Base-by-base conservation (phyloP, 2,888 invertebrate genomes). In the Euphydryas editha region DNA sequence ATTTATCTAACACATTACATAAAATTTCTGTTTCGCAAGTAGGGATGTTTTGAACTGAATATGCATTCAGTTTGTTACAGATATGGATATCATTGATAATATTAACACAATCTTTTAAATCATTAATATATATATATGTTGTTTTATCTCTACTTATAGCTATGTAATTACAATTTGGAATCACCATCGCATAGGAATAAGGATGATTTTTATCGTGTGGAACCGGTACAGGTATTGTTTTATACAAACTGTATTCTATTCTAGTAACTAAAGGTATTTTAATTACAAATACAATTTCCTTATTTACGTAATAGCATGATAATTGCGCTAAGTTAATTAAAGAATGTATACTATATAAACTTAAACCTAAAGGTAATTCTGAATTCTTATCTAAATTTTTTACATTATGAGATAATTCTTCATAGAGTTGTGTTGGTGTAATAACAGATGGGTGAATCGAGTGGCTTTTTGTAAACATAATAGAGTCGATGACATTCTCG, bases 371-470 rank as follows among this genome's bases (percentile, higher is more conserved):
- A 15, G 21, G 42, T 51, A 69, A 51, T 18, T 72, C 39, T 42
- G 39, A 42, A 42, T 42, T 11, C 11, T 42, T n/a, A 42, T n/a
- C 15, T n/a, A 42, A 42, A n/a, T 44, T 44, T 44, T n/a, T 44
- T 15, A n/a, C 62, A 49, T 67, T 72, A 65, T 72, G 62, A 20
- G 56, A 68, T 36, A 65, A 59, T 20, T 61, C 57, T 58, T 46
- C 57, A 21, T 54, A 62, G 18, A 68, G 36, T 24, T 71, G 66
- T 15, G 20, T 59, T 0, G 73, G 74, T 4, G 73, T 63, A 18
- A 75, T 59, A 10, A 75, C 59, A 1, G 72, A 36, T 10, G 76
- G 75, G 42, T 75, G 72, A 13, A 76, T 37, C 8, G 64, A 59
- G 59, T 73, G 73, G 36, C 24, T n/a, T 3, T 54, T 65, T 36